These are phyloP conservation scores for Galemys pyrenaicus DNA, from an alignment of 2,113 vertebrate genomes.

Conservation along the genomic window DNA sequence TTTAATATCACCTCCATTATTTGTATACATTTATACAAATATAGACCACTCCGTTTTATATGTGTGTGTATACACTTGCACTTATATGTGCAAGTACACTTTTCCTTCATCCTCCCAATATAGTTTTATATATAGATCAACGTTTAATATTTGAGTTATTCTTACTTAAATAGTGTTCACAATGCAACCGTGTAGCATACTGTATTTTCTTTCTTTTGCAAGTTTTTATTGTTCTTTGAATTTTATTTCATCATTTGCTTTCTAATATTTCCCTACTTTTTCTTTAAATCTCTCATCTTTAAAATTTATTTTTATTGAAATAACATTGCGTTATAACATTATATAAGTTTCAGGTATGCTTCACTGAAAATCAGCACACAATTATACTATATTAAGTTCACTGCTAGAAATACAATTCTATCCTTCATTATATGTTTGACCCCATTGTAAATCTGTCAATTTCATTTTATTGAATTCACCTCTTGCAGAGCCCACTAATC, in stretches of 20 bases:
- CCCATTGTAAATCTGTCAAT: background rate
- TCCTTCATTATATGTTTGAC: too few species aligned
- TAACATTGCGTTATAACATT: too few species aligned
- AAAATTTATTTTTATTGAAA: too few species aligned
- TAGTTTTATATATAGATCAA: background rate
- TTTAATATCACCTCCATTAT: background rate
- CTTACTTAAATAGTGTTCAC: background rate
- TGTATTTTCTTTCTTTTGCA: constrained; percentile 1
- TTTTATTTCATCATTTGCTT: constrained; percentile 34
- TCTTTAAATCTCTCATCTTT: too few species aligned
- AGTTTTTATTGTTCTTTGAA: constrained; percentile 14
- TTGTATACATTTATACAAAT: too few species aligned
- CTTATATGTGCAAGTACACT: background rate
- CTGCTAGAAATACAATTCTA: too few species aligned
- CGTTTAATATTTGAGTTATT: constrained; percentile 33
- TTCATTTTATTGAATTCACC: background rate
- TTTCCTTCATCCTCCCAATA: background rate
- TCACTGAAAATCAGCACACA: too few species aligned
- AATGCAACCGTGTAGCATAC: background rate
- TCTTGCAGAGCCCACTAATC: background rate
- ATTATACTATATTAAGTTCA: too few species aligned
- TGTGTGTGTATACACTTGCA: too few species aligned
- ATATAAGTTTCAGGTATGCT: too few species aligned
- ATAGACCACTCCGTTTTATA: too few species aligned
- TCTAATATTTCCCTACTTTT: background rate